A percentile compares a stretch with the other conserved stretches of the same genome.
These are phyloP conservation scores for Tribolium freemani DNA, from an alignment of 2,888 invertebrate genomes.

Conservation along the genomic window DNA sequence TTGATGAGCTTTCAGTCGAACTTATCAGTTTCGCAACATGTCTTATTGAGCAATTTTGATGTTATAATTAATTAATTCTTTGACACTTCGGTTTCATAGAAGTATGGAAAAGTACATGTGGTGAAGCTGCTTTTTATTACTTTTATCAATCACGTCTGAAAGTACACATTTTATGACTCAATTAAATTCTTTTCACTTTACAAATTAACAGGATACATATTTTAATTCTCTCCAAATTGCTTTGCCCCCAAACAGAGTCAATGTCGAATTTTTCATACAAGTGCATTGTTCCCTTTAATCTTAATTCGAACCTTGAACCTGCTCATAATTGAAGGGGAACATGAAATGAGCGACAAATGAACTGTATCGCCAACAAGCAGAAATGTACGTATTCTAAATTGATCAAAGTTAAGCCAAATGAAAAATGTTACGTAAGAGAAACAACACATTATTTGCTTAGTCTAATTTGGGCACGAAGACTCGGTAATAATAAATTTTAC, in stretches of 20 bases:
- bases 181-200: background rate
- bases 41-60: background rate
- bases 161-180: background rate
- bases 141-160: background rate
- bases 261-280: background rate
- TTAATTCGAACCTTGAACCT: slow-evolving; percentile 3
- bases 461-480: background rate
- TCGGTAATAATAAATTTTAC: background rate
- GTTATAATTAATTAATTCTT: background rate
- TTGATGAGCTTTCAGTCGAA: background rate
- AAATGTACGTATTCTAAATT: background rate
- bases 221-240: background rate
- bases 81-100: background rate
- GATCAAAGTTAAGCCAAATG: too few relatives aligned
- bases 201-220: background rate
- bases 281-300: background rate
- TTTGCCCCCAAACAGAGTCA: background rate
- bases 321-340: background rate
- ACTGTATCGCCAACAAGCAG: background rate
- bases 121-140: background rate
- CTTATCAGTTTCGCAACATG: background rate
- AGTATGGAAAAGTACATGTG: background rate
- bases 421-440: background rate
- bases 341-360: background rate
- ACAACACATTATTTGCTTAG: background rate